Evolutionary conservation across 2,797 vertebrate species (phyloP).

Genomic region (Rhinophrynus dorsalis): DNA sequence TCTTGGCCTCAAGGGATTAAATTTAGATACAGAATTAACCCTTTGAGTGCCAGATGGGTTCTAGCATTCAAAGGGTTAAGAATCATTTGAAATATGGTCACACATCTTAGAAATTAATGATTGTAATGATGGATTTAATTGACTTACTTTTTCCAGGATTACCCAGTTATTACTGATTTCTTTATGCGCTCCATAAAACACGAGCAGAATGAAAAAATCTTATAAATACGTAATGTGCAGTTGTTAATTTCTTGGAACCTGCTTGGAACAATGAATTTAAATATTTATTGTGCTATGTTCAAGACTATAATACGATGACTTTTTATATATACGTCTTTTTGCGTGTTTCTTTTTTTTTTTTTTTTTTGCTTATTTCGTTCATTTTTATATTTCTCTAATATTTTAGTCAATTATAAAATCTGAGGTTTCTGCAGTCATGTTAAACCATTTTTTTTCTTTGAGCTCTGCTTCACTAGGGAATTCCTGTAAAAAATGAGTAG

Average conservation of each 20-base stretch:
- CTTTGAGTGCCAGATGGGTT: no score
- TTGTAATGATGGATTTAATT: constrained; percentile 4
- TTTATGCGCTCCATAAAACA: background rate
- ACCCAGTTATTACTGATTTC: constrained; percentile 31
- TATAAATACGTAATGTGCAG: constrained; percentile 39
- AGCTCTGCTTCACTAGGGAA: background rate
- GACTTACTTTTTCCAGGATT: constrained; percentile 14
- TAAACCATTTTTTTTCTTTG: background rate
- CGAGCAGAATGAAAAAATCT: constrained; percentile 22
- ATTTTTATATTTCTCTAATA: background rate
- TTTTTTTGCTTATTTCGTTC: background rate
- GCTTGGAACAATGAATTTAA: constrained; percentile 30
- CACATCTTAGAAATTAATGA: constrained; percentile 27
- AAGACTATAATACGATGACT: constrained; percentile 18
- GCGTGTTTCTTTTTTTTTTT: background rate
- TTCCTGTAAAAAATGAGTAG: background rate
- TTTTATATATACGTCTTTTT: background rate
- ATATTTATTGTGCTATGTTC: constrained; percentile 29
- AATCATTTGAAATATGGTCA: no score
- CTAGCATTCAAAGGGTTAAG: no score
- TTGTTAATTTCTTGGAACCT: constrained; percentile 26
- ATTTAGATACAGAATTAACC: no score
- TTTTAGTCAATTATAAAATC: background rate
- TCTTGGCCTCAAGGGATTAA: no score
- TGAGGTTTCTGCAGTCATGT: background rate